These are phyloP conservation scores for Dipodomys stephensi DNA, from an alignment of 2,113 vertebrate species.

Conservation along the genomic window DNA sequence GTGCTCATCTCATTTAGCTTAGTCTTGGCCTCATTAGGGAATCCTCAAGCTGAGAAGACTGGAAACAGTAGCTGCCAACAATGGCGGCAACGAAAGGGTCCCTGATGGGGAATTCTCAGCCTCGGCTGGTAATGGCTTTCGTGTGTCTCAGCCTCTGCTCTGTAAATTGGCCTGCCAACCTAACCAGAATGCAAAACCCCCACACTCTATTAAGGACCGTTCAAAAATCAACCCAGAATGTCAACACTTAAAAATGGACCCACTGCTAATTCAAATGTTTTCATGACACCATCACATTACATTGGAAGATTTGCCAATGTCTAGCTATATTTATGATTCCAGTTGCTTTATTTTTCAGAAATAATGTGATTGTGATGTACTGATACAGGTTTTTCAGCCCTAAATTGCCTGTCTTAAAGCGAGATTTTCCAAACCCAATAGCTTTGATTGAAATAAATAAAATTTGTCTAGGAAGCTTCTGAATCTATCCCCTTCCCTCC, in stretches of 20 bases:
- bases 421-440: conserved; percentile 29
- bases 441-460: conserved; percentile 54
- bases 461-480: conserved; percentile 35
- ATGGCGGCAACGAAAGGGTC: neutral
- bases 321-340: conserved; percentile 60
- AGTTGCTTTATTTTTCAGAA: conserved; percentile 62
- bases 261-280: conserved; percentile 64
- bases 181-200: conserved; percentile 46
- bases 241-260: conserved; percentile 58
- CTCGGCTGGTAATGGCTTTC: conserved; percentile 49
- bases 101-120: conserved; percentile 41
- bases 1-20: neutral
- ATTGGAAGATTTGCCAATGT: conserved; percentile 63
- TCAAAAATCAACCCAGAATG: conserved; percentile 61
- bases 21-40: conserved; percentile 22
- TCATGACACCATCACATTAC: conserved; percentile 53
- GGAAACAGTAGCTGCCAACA: neutral
- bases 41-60: neutral
- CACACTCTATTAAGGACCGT: conserved; percentile 49
- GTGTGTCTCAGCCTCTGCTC: conserved; percentile 18
- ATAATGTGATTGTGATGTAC: conserved; percentile 17
- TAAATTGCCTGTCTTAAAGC: conserved; percentile 25
- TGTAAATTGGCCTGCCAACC: conserved; percentile 68
- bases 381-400: conserved; percentile 13
- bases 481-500: neutral